phyloP scores from a whole-genome alignment of 1,140 invertebrate genomes.

The Radopholus similis region DNA sequence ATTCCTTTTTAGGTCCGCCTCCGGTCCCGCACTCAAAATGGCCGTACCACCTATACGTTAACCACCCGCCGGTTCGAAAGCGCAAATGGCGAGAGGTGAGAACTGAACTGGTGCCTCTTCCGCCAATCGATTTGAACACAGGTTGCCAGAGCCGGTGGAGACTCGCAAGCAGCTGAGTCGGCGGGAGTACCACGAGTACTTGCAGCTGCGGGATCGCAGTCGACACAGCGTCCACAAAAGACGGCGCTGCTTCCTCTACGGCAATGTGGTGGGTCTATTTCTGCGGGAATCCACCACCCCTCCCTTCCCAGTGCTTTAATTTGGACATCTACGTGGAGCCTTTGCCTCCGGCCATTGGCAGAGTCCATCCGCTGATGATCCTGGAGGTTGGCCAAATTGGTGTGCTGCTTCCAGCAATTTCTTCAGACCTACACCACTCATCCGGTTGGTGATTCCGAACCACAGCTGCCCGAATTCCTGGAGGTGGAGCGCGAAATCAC shows the following conservation, averaged over 20 bases:
- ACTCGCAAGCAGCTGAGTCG: slow-evolving; percentile 87
- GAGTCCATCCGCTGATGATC: slow-evolving; percentile 38
- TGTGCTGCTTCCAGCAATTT: too few species aligned
- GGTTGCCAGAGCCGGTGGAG: slow-evolving; percentile 73
- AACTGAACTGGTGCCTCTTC: neutral
- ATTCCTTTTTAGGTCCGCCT: slow-evolving; percentile 75
- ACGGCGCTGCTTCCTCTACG: slow-evolving; percentile 89
- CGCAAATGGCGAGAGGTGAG: slow-evolving; percentile 60
- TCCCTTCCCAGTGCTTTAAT: slow-evolving; percentile 96
- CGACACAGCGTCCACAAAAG: slow-evolving; percentile 92
- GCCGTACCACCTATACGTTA: slow-evolving; percentile 86
- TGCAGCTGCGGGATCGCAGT: slow-evolving; percentile 84
- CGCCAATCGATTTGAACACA: neutral
- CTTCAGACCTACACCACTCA: slow-evolving; percentile 91
- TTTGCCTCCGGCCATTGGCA: slow-evolving; percentile 71
- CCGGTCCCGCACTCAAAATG: slow-evolving; percentile 89
- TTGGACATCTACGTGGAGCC: slow-evolving; percentile 91
- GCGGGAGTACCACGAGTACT: slow-evolving; percentile 85
- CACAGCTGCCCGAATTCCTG: slow-evolving; percentile 80
- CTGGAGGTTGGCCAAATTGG: too few species aligned
- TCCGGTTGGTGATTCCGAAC: slow-evolving; percentile 68
- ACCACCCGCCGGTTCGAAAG: slow-evolving; percentile 82
- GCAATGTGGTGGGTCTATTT: slow-evolving; percentile 60
- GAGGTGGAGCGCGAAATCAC: slow-evolving; percentile 68
- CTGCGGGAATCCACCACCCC: slow-evolving; percentile 24